Evolutionary conservation across 37 sponge, comb jelly and placozoan species (phyloP), one percentile per base, ranked within the genome.

Genomic region (Halisarca cf. caerulea): DNA sequence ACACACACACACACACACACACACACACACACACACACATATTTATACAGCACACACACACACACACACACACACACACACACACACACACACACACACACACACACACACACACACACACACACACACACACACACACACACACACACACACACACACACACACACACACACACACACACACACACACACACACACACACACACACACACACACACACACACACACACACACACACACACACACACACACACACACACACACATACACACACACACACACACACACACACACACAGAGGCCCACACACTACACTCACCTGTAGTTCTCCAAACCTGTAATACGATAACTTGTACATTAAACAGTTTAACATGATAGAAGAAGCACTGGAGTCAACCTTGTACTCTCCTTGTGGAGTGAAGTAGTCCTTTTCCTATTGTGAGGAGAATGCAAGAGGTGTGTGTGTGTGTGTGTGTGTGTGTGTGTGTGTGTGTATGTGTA

Each of bases 341-440:
- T 99, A 99, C 68, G 92, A 94, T 86, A 99, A 68, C 80, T 99
- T 99, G 85, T 99, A 99, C 99, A 99, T 99, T 25, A 99, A 88
- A 83, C 99, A 97, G 79, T 99, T 95, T 54, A 96, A 84, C 35
- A 99, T 87, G 11, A 94, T 95, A 11, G 82, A 89, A 25, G 99
- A 88, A 0, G 96, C 99, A 28, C 66, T 92, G 4, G 91, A 36
- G 60, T 99, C 99, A 21, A 99, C 99, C 7, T 97, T 84, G 75
- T 95, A 99, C 86, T 99, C 97, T 66, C 99, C 99, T 45, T 96
- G 90, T 0, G 89, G 90, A 8, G 99, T 96, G 81, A 99, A 99
- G 70, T 99, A 99, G 64, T 93, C 87, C 17, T 90, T 83, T 74
- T 99, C 99, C 99, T 98, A 75, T 47, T 47, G 51, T 47, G 51